Evolutionary conservation across 2,888 invertebrate species (phyloP).

Genomic region (Cephus pulcher): DNA sequence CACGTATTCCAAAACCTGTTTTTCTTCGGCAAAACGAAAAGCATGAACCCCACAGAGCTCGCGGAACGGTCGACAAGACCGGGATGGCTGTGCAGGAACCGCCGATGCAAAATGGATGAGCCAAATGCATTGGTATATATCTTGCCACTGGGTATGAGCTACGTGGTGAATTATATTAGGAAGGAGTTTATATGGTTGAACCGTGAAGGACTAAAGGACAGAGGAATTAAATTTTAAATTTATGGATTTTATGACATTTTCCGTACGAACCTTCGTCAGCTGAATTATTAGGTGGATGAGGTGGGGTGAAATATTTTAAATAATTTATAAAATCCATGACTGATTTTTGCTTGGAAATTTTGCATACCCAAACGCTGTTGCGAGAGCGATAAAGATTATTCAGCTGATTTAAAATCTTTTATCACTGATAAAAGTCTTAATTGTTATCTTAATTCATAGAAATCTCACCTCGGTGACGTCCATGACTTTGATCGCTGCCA

Average conservation of each 20-base stretch:
- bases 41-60: not conserved
- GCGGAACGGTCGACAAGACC: not conserved
- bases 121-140: not conserved
- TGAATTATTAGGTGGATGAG: not conserved
- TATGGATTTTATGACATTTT: not conserved
- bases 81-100: not conserved
- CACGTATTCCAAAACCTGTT: not conserved
- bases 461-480: conserved; percentile 90
- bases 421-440: not conserved
- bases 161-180: not conserved
- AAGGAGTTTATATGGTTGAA: not conserved
- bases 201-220: not conserved
- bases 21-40: not conserved
- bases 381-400: not conserved
- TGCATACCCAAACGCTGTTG: not conserved
- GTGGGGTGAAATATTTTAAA: not conserved
- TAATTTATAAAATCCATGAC: not conserved
- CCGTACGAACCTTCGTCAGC: not conserved
- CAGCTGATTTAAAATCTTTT: not conserved
- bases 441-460: not conserved
- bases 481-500: conserved; percentile 99
- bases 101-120: not conserved
- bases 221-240: not conserved
- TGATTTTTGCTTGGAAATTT: not conserved
- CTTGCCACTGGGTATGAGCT: not conserved